Base-by-base conservation (phyloP, 2,888 invertebrate genomes). In the Tetropium fuscum region DNA sequence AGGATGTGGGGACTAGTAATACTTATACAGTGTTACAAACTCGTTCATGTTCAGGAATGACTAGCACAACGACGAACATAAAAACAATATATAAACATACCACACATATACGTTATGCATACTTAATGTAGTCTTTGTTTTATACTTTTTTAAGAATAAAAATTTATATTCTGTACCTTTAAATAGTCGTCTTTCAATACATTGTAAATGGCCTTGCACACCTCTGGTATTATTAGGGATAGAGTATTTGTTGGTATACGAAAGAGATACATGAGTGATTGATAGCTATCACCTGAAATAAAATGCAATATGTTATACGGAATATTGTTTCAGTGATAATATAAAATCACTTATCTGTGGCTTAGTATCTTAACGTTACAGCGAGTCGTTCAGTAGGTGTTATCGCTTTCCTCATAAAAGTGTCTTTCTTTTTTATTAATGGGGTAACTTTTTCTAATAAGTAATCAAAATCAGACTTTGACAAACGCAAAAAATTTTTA, bases 351-450 rank as follows among this genome's bases (percentile, higher is more conserved):
- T 27, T 27, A 27, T n/a, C 27, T 27, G 2, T 27, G 7, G 7
- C 27, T 27, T n/a, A 27, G 27, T 27, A 27, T 27, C 27, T 27
- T n/a, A 27, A 27, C n/a, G 27, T 27, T 27, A 27, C 27, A 27
- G n/a, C 27, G 27, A 27, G 27, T 7, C 27, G 27, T 27, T 27
- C 27, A 27, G 27, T 7, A 27, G 27, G 6, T 27, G 27, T 27
- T n/a, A 27, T 27, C 2, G 27, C 27, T 27, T 27, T 27, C 27
- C 27, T 27, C 27, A 27, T 27, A 27, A 27, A 27, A 2, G 27
- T 27, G 27, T 27, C 27, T 3, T 7, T n/a, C n/a, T 27, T 27
- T 27, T 27, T 27, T 27, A 27, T 27, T 27, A 7, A 27, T 27
- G 27, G 27, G 7, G 27, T 27, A n/a, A 27, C 27, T 27, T 27